Evolutionary conservation across 2,113 vertebrate species (phyloP).

Genomic region (Alligator sinensis): DNA sequence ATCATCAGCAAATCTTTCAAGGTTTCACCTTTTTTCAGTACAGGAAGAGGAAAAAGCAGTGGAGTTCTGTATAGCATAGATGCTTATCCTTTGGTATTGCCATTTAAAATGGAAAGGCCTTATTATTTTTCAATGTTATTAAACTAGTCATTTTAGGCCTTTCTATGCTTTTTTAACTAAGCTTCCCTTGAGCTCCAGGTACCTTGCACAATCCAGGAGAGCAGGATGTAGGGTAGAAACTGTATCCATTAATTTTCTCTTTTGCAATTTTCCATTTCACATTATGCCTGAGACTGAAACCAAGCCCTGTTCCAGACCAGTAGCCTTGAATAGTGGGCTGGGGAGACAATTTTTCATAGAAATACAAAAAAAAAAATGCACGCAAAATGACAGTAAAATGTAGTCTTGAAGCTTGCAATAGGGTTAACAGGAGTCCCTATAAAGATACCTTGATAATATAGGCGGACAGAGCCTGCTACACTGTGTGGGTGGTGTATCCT

Average conservation of each 20-base stretch:
- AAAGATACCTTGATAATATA: constrained; percentile 52
- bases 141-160: constrained; percentile 1
- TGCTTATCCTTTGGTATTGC: not conserved
- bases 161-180: not conserved
- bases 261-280: constrained; percentile 55
- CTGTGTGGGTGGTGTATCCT: not conserved
- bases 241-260: constrained; percentile 13
- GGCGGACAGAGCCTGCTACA: constrained; percentile 10
- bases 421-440: constrained; percentile 62
- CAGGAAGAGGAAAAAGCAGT: not conserved
- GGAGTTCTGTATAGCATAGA: not conserved
- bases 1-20: not conserved
- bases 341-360: constrained; percentile 53
- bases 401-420: constrained; percentile 67
- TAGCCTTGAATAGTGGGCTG: constrained; percentile 57
- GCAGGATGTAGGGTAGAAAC: not conserved
- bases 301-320: not conserved
- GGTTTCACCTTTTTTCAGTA: not conserved
- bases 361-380: constrained; percentile 68
- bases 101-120: not conserved
- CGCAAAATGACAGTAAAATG: constrained; percentile 66
- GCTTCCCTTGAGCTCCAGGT: not conserved
- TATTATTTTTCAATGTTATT: constrained; percentile 9
- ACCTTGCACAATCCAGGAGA: constrained; percentile 33
- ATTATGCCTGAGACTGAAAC: constrained; percentile 59